Base-by-base conservation (phyloP, 2,888 invertebrate genomes). In the Drosophila siamana region DNA sequence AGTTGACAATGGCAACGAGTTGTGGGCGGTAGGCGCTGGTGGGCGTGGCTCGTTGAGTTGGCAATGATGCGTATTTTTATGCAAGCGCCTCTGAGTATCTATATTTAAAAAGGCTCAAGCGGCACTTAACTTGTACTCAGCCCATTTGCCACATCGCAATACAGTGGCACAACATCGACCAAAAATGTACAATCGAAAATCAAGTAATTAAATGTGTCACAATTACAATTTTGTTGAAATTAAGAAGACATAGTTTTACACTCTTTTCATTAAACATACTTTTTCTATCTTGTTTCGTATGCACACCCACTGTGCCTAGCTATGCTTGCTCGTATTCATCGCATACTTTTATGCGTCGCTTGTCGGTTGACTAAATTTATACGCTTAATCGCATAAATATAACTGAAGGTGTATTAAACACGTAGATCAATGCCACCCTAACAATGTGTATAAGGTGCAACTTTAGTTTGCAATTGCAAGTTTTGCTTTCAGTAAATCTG, bases 61-160 rank as follows among this genome's bases (percentile, higher is more conserved):
- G 67, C 78, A 85, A 61, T 67, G 83, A 79, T 72, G 80, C 61
- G 80, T 86, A 76, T 69, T 70, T 76, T 73, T 76, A 48, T 65
- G 51, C 28, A 36, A 50, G 62, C 59, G 33, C 36, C 56, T 59
- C 28, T 66, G 63, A 48, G 71, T 60, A 61, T 77, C 67, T 83
- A 77, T 75, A 84, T 86, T 84, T 78, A 78, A 87, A 82, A 81
- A 63, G 79, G 82, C 87, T 84, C 82, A 84, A 87, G 59, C 86
- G 85, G 70, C 76, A 87, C 79, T 85, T 87, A 76, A 81, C 82
- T 87, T 86, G 59, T 70, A 44, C 70, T 69, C 79, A 62, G 65
- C 50, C 72, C 68, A 74, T 67, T 65, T 68, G 52, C 50, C 65
- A 33, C 52, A 50, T 47, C 60, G 64, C 56, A 60, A 40, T 33